Conservation (phyloP, 2,797 vertebrate genomes). For the Psittacula echo region DNA sequence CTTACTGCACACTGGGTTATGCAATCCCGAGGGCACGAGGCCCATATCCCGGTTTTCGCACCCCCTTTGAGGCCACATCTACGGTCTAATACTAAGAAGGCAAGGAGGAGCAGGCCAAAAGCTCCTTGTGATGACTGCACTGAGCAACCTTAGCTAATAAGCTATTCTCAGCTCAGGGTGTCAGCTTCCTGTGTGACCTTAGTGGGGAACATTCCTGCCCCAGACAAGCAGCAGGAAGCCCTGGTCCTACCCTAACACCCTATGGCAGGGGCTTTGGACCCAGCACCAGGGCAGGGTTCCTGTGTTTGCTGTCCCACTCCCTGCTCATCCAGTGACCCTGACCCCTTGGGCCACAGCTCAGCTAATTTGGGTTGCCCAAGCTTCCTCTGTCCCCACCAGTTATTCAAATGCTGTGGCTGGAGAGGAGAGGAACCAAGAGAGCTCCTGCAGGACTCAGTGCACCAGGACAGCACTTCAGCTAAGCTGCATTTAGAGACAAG, state of each 20-base stretch:
- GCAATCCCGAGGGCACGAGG: neutral
- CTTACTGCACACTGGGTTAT: neutral
- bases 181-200: constrained; percentile 61
- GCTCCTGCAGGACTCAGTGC: neutral
- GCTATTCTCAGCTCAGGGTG: constrained; percentile 54
- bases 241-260: rapidly evolving
- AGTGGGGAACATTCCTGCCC: constrained; percentile 40
- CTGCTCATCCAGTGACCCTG: neutral
- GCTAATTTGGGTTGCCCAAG: rapidly evolving
- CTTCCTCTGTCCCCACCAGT: neutral
- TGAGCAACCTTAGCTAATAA: neutral
- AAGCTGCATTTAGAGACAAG: neutral
- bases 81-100: neutral
- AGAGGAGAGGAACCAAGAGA: neutral
- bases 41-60: neutral
- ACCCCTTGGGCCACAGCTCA: neutral
- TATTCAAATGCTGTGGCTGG: neutral
- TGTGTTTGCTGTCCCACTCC: neutral
- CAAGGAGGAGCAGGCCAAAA: neutral
- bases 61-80: neutral
- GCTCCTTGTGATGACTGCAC: neutral
- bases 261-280: rapidly evolving
- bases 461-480: neutral
- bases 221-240: neutral
- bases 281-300: neutral